phyloP scores from a whole-genome alignment of 2,113 vertebrate genomes.

The Poecile atricapillus region DNA sequence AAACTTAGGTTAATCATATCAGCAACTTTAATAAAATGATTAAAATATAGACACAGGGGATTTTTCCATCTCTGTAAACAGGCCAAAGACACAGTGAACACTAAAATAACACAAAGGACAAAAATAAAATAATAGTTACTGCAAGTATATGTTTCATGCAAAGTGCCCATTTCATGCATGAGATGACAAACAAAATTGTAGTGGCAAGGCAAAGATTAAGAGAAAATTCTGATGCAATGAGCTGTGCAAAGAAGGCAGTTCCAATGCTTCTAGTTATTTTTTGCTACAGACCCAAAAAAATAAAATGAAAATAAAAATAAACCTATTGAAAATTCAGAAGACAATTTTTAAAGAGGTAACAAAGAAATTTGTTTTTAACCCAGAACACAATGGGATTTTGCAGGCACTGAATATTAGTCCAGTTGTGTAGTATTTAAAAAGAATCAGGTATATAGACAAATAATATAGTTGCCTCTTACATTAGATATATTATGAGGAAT shows the following conservation, averaged over 20 bases:
- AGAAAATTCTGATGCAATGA: slow-evolving; percentile 18
- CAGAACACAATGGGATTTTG: background rate
- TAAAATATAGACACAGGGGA: background rate
- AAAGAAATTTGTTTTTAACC: background rate
- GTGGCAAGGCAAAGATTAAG: background rate
- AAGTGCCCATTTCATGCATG: background rate
- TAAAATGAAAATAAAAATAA: background rate
- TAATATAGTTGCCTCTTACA: background rate
- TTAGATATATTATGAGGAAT: background rate
- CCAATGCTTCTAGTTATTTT: background rate
- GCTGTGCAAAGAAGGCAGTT: background rate
- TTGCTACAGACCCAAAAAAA: background rate
- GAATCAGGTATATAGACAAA: background rate
- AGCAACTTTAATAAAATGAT: background rate
- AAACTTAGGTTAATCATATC: background rate
- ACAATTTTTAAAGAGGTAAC: background rate
- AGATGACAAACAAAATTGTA: slow-evolving; percentile 11
- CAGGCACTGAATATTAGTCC: background rate
- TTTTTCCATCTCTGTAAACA: background rate
- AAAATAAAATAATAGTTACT: background rate
- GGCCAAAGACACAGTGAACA: background rate
- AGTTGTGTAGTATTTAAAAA: background rate
- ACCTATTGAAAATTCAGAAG: background rate
- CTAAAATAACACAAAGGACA: background rate
- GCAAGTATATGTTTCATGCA: background rate